A percentile compares a stretch with the other conserved stretches of the same genome.
phyloP scores from a whole-genome alignment of 2,113 vertebrate genomes.

The Pogonocichla stellata region DNA sequence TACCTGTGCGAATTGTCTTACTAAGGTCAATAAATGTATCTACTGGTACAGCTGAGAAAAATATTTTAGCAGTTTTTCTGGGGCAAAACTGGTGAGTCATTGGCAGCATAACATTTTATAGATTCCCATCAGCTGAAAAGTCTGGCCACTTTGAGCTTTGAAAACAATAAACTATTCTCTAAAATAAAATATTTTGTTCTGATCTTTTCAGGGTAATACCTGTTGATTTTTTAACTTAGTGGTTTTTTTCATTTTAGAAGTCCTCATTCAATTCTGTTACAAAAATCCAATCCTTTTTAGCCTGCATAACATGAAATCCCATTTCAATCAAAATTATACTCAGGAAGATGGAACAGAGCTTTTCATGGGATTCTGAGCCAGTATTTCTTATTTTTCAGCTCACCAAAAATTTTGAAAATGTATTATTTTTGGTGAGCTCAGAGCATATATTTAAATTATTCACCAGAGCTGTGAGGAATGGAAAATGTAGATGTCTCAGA shows the following conservation, averaged over 20 bases:
- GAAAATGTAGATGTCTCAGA: conserved; percentile 21
- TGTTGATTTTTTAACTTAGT: background rate
- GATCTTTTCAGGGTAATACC: background rate
- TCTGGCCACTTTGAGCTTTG: background rate
- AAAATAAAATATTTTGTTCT: background rate
- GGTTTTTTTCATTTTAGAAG: background rate
- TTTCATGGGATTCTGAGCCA: background rate
- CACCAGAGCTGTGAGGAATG: conserved; percentile 19
- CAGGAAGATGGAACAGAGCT: background rate
- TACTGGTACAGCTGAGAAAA: background rate
- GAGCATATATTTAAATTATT: conserved; percentile 32
- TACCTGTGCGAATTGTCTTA: background rate
- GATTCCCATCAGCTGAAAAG: background rate
- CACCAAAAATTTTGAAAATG: conserved; percentile 24
- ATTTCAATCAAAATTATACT: background rate
- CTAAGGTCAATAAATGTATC: background rate
- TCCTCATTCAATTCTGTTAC: background rate
- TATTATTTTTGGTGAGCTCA: conserved; percentile 28
- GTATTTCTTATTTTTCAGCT: background rate
- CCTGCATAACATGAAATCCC: background rate
- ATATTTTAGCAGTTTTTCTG: background rate
- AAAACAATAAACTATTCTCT: background rate
- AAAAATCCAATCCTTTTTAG: background rate
- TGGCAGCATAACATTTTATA: background rate
- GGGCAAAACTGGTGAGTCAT: background rate